Percentiles rank a stretch among this genome's conserved stretches.
Conservation (phyloP, 2,113 vertebrate genomes). For the Perca schrenkii region DNA sequence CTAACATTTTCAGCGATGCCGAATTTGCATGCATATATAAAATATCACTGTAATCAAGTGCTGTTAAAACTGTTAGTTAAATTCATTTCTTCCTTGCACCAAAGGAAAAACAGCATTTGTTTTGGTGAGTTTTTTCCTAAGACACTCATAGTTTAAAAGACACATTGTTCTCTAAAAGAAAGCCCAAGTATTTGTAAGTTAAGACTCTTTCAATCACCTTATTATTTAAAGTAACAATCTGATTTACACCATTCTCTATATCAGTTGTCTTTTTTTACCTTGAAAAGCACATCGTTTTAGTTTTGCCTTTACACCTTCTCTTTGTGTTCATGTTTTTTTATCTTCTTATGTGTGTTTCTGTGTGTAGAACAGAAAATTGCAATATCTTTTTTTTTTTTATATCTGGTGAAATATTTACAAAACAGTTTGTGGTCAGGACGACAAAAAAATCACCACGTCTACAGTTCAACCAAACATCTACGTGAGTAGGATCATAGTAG, state of each 20-base stretch:
- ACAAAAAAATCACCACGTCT: conserved; percentile 1
- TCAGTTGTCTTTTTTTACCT: too few species aligned
- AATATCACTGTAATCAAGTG: not conserved
- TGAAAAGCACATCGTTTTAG: too few species aligned
- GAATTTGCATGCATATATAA: not conserved
- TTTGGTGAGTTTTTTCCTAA: not conserved
- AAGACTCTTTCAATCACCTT: too few species aligned
- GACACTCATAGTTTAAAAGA: too few species aligned
- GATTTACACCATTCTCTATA: too few species aligned
- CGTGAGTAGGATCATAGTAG: conserved; percentile 14
- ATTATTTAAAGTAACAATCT: too few species aligned
- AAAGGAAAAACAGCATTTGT: not conserved
- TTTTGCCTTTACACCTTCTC: not conserved
- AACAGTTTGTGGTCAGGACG: conserved; percentile 12
- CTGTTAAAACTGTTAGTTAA: not conserved
- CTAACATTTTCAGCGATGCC: too few species aligned
- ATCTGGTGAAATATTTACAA: not conserved
- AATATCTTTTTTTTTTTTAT: too few species aligned
- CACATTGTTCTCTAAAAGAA: too few species aligned
- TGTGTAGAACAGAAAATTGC: not conserved
- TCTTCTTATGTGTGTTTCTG: not conserved
- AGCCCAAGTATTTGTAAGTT: too few species aligned
- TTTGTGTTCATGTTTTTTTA: not conserved
- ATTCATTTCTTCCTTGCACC: not conserved
- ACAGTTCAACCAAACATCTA: conserved; percentile 29